Percentiles rank a stretch among this genome's conserved stretches.
Conservation (phyloP, 2,113 vertebrate genomes). For the Microtus richardsoni region DNA sequence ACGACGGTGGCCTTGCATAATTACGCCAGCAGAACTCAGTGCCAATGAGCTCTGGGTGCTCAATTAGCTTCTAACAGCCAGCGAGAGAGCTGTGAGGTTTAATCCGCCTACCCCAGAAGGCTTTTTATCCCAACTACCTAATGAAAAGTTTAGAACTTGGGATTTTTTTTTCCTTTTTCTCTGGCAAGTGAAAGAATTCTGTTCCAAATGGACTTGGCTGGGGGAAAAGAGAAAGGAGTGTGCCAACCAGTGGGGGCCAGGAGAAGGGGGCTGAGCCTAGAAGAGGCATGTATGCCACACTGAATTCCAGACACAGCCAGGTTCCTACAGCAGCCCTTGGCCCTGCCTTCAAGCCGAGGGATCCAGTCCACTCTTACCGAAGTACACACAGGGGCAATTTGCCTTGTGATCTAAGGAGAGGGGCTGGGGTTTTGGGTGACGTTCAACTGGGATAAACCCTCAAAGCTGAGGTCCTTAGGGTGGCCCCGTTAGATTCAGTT, state of each 20-base stretch:
- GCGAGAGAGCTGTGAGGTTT: conserved; percentile 48
- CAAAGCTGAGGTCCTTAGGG: neutral
- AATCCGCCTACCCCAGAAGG: conserved; percentile 74
- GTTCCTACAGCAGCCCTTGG: neutral
- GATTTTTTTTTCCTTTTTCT: neutral
- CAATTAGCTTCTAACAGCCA: conserved; percentile 78
- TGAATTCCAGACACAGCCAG: neutral
- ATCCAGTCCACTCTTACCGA: neutral
- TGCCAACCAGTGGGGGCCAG: neutral
- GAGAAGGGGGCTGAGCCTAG: neutral
- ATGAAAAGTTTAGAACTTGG: conserved; percentile 76
- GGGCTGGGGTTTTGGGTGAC: no score
- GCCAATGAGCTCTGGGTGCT: conserved; percentile 68
- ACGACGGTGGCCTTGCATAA: conserved; percentile 69
- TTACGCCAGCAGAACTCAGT: conserved; percentile 66
- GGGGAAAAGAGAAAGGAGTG: neutral
- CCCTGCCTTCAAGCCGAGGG: neutral
- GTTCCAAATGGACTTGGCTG: conserved; percentile 36
- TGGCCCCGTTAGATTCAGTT: neutral
- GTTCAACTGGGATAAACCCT: neutral
- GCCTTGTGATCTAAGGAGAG: neutral
- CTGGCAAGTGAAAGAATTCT: conserved; percentile 67
- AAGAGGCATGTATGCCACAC: neutral
- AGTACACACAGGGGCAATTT: neutral
- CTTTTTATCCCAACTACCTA: conserved; percentile 77